phyloP scores from a whole-genome alignment of 2,113 vertebrate species.

The Pavo muticus region DNA sequence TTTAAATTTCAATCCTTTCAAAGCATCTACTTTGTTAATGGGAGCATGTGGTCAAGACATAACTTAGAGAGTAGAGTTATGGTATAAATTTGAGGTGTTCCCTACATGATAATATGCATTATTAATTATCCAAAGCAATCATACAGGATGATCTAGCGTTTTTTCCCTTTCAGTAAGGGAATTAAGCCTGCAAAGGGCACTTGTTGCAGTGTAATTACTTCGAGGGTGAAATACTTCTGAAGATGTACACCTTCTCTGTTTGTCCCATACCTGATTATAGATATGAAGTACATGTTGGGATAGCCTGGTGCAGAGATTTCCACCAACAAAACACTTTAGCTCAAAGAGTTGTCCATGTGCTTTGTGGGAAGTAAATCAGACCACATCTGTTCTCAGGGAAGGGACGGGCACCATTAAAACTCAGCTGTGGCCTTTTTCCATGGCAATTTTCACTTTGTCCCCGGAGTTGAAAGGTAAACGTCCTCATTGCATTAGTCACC shows the following conservation, averaged over 20 bases:
- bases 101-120: neutral
- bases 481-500: neutral
- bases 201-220: neutral
- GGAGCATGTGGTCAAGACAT: neutral
- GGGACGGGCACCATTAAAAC: neutral
- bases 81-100: neutral
- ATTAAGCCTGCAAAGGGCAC: neutral
- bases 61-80: neutral
- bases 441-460: neutral
- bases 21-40: neutral
- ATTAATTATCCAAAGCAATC: neutral
- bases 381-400: neutral
- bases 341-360: neutral
- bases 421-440: neutral
- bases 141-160: neutral
- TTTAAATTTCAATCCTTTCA: neutral
- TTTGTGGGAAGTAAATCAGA: neutral
- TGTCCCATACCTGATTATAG: neutral
- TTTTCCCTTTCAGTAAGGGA: neutral
- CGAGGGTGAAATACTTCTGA: neutral
- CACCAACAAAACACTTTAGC: neutral
- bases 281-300: neutral
- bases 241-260: neutral
- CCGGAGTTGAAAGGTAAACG: neutral
- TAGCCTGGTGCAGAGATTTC: neutral